Evolutionary conservation across 2,113 vertebrate species (phyloP), one percentile per base, ranked within the genome.

Genomic region (Sigmodon hispidus): DNA sequence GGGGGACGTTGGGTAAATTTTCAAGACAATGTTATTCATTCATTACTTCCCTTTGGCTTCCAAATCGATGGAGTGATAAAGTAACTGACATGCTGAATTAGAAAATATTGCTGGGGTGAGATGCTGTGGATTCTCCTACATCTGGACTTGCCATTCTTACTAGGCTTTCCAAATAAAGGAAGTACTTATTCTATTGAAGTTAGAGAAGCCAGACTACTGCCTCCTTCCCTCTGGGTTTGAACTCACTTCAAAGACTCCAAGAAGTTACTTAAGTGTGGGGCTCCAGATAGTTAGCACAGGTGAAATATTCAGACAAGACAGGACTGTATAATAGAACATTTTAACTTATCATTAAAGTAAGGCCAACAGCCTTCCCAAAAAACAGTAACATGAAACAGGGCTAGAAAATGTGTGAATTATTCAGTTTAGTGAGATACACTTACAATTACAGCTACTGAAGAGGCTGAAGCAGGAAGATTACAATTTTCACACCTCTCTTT

Each of bases 151-250:
- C 31, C 0, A 1, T 19, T 8, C n/a, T 16, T 7, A 12, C 0
- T 48, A 52, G 26, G 76, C 65, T 81, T 17, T 11, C n/a, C 67
- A 26, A 12, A 16, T 24, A 16, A 72, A 34, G 1, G 24, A 10
- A 43, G 13, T 4, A 9, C 1, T 43, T 19, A 34, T 4, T 59
- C 8, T 0, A 1, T 73, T 31, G 63, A 11, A 31, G 50, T 22
- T 29, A 15, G 34, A 70, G 63, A 6, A 90, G 7, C 16, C 50
- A 83, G 17, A 21, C 16, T 16, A 3, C 26, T 43, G 24, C 2
- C 10, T 0, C 17, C 21, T 83, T 10, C 45, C 43, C 16, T 2
- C 0, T 50, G 7, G 1, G 36, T 29, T 36, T 40, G 48, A 40
- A 19, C 26, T 65, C 31, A 5, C 31, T 11, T n/a, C 26, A 2